Evolutionary conservation across 2,888 invertebrate species (phyloP), one percentile per base, ranked within the genome.

Genomic region (Frankliniella fusca): DNA sequence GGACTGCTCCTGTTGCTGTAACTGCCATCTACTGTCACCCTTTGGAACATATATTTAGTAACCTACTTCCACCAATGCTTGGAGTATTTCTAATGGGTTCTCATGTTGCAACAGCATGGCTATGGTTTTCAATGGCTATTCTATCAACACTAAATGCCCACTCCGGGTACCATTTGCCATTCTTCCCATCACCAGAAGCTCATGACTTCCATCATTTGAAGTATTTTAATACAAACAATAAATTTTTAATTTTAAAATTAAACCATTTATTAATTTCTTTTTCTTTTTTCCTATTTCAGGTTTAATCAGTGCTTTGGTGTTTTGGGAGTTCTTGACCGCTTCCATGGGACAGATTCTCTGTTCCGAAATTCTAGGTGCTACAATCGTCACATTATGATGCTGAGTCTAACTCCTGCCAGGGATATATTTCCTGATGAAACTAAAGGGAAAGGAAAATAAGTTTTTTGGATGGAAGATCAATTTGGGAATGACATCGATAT

Each of bases 151-250:
- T 95, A 81, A 94, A 94, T 86, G 93, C 94, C 12, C 96, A 96
- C 88, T 94, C 94, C 80, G 96, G 95, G 18, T 96, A 95, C 86
- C 95, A 96, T 88, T 89, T 95, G 86, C 95, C 96, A 0, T 94
- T 95, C 88, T 93, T 95, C 87, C 94, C 94, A 10, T 94, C 94
- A 80, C 94, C 95, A 11, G 95, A 95, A 87, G 94, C 94, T 0
- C 96, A 96, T 86, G 96, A 96, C 88, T 96, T 93, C 87, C 96
- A 96, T 88, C 96, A 96, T 88, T 90, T 94, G 84, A 95, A 95
- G 93, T 94, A 87, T 87, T 82, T 15, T 48, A 80, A n/a, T 12
- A 38, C 81, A 28, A 82, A 82, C 54, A 38, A 18, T 48, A n/a
- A 18, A 81, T n/a, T 20, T 83, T 48, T 81, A 18, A 20, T 50